These are phyloP conservation scores for Kradibia gibbosae DNA, from an alignment of 1,140 invertebrate species.

Conservation along the genomic window DNA sequence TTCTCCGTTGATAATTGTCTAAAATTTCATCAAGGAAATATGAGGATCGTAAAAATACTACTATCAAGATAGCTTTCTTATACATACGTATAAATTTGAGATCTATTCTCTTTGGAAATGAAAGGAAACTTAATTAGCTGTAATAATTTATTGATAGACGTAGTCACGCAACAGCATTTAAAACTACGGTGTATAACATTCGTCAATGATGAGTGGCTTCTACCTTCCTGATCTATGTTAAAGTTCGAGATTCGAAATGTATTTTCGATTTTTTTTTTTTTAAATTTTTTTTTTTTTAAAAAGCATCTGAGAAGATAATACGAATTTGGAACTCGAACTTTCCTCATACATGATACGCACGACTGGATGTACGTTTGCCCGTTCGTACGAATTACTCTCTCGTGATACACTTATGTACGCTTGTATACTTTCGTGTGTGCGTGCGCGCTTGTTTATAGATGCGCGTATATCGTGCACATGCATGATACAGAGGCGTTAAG, in stretches of 20 bases:
- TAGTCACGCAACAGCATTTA: no score
- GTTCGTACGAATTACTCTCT: slow-evolving; percentile 1
- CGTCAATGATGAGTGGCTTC: no score
- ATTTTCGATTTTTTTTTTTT: no score
- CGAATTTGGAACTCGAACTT: slow-evolving; percentile 6
- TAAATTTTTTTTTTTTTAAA: no score
- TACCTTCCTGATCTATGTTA: no score
- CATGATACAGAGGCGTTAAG: slow-evolving; percentile 6
- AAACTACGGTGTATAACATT: no score
- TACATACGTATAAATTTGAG: background rate
- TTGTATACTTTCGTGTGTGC: background rate
- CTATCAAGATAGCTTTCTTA: background rate
- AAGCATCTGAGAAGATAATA: no score
- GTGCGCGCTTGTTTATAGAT: background rate
- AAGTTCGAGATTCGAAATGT: no score
- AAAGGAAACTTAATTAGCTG: background rate
- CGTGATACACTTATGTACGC: background rate
- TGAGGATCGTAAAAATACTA: slow-evolving; percentile 4
- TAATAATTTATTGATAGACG: background rate
- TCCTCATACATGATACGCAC: background rate
- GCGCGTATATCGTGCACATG: background rate
- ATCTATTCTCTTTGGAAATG: background rate
- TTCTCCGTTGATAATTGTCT: background rate
- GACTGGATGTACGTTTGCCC: background rate
- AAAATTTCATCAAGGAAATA: slow-evolving; percentile 4